These are phyloP conservation scores for Cromileptes altivelis DNA, from an alignment of 2,113 vertebrate genomes.

Conservation along the genomic window DNA sequence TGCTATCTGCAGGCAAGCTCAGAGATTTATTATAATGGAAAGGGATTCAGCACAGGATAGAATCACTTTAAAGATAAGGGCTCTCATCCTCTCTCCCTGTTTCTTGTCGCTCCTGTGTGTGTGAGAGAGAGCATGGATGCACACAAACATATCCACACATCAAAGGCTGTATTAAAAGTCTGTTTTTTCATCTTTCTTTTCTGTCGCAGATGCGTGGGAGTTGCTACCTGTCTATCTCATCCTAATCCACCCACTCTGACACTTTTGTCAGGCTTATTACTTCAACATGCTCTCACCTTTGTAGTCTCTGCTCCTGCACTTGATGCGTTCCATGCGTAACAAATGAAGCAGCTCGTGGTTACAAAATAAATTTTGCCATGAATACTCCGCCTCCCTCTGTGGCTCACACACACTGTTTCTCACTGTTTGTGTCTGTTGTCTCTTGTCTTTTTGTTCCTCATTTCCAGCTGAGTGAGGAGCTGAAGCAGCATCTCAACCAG, in stretches of 20 bases:
- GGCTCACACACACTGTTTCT: background rate
- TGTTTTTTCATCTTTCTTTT: slow-evolving; percentile 15
- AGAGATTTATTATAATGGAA: slow-evolving; percentile 44
- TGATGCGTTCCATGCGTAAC: background rate
- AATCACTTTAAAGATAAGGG: slow-evolving; percentile 50
- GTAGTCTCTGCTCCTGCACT: background rate
- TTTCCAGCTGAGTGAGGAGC: slow-evolving; percentile 87
- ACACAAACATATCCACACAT: slow-evolving; percentile 1
- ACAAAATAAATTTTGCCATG: slow-evolving; percentile 1
- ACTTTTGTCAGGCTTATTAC: slow-evolving; percentile 11
- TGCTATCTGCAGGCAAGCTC: slow-evolving; percentile 18
- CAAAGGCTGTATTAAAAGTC: slow-evolving; percentile 32
- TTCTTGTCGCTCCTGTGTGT: background rate
- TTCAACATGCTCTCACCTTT: slow-evolving; percentile 2
- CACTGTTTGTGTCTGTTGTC: background rate
- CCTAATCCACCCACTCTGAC: slow-evolving; percentile 28
- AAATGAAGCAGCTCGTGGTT: slow-evolving; percentile 11
- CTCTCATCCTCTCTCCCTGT: slow-evolving; percentile 10
- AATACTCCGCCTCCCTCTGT: background rate
- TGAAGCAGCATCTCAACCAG: slow-evolving; percentile 87
- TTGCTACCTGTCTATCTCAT: slow-evolving; percentile 20
- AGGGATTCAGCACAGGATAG: slow-evolving; percentile 31
- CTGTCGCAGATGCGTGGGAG: slow-evolving; percentile 16
- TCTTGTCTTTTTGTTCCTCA: slow-evolving; percentile 7
- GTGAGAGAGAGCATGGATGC: background rate